These are phyloP conservation scores for Characodon lateralis DNA, from an alignment of 2,797 vertebrate species.

Conservation along the genomic window DNA sequence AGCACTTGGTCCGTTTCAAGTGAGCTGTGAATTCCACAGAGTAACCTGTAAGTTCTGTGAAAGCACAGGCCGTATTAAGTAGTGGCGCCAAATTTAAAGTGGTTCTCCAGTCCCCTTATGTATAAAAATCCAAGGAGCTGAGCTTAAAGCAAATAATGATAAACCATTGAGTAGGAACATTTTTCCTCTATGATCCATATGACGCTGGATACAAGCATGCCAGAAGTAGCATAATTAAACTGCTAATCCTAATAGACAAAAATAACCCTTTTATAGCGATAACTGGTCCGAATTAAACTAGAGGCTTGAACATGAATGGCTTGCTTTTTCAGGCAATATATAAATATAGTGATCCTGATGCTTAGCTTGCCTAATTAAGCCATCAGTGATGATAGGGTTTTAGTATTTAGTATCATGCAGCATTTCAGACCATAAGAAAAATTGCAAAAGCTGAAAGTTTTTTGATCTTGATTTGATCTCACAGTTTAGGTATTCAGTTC, in stretches of 20 bases:
- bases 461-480: slow-evolving; percentile 16
- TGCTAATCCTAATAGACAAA: slow-evolving; percentile 21
- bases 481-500: slow-evolving; percentile 15
- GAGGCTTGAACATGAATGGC: slow-evolving; percentile 40
- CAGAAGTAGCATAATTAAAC: slow-evolving; percentile 28
- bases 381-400: slow-evolving; percentile 31
- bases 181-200: slow-evolving; percentile 3
- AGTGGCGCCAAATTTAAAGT: neutral
- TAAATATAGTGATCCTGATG: slow-evolving; percentile 38
- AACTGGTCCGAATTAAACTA: slow-evolving; percentile 31
- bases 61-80: neutral
- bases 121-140: slow-evolving; percentile 1
- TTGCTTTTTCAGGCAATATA: slow-evolving; percentile 47
- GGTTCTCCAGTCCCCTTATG: slow-evolving; percentile 8
- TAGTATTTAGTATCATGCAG: slow-evolving; percentile 25
- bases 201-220: slow-evolving; percentile 23
- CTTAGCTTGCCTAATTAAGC: slow-evolving; percentile 49
- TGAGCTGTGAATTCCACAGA: neutral
- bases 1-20: neutral
- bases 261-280: slow-evolving; percentile 44
- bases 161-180: slow-evolving; percentile 2
- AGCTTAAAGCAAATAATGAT: slow-evolving; percentile 6
- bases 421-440: slow-evolving; percentile 29
- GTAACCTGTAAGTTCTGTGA: neutral
- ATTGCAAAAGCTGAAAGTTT: slow-evolving; percentile 18